phyloP scores from a whole-genome alignment of 2,888 invertebrate genomes.

The Meganola albula region DNA sequence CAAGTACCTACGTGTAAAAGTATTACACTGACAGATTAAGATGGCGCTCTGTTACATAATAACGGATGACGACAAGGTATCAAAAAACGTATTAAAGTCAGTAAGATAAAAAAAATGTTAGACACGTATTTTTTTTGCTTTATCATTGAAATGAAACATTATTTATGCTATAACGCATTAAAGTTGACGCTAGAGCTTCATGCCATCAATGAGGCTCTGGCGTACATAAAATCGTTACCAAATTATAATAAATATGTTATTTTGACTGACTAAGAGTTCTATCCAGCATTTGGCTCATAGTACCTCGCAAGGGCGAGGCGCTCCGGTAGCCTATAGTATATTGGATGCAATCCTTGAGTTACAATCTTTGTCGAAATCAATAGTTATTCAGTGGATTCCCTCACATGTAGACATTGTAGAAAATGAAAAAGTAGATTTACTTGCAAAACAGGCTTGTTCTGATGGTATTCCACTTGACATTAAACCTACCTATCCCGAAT shows the following conservation, averaged over 20 bases:
- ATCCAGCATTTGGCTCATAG: neutral
- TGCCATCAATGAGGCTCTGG: no score
- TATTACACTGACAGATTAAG: no score
- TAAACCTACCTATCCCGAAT: neutral
- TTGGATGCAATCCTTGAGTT: neutral
- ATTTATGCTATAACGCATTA: no score
- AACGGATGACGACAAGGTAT: no score
- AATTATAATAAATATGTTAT: neutral
- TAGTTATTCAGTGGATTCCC: neutral
- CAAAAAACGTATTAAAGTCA: no score
- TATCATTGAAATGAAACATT: no score
- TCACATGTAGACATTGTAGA: neutral
- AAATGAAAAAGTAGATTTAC: neutral
- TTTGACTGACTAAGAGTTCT: neutral
- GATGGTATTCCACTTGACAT: neutral
- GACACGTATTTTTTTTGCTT: no score
- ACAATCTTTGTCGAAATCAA: neutral
- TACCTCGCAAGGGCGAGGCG: neutral
- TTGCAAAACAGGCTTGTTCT: neutral
- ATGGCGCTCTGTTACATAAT: no score
- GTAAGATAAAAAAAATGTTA: no score
- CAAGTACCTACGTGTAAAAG: no score
- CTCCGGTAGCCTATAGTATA: neutral
- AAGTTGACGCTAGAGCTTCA: no score
- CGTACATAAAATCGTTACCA: no score